Percentiles rank a stretch among this genome's conserved stretches.
Evolutionary conservation across 2,113 vertebrate genomes (phyloP).

Genomic region (Austrofundulus limnaeus): DNA sequence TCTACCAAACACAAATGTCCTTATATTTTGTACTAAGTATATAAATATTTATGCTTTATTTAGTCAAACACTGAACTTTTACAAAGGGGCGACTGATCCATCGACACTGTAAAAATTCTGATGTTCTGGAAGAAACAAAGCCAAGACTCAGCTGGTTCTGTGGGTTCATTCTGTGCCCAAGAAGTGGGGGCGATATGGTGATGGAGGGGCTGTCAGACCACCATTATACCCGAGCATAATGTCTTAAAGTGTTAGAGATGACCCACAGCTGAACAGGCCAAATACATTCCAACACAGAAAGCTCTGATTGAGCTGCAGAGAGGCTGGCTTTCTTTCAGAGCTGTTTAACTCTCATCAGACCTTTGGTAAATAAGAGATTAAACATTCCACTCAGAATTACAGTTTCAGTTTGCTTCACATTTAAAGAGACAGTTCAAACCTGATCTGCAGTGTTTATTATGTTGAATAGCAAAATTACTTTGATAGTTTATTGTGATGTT

Average conservation of each 20-base stretch:
- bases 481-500: too few relatives aligned
- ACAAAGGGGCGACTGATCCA: not conserved
- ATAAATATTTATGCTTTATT: too few relatives aligned
- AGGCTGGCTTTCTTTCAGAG: conserved; percentile 6
- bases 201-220: conserved; percentile 4
- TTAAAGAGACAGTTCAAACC: not conserved
- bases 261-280: conserved; percentile 30
- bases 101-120: conserved; percentile 1
- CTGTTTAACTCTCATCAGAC: too few relatives aligned
- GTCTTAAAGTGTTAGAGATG: conserved; percentile 34
- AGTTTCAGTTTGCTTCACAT: too few relatives aligned
- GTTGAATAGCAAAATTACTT: too few relatives aligned
- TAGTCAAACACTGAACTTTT: too few relatives aligned
- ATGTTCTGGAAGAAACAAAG: conserved; percentile 14
- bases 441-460: too few relatives aligned
- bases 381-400: conserved; percentile 1
- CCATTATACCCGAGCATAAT: conserved; percentile 38
- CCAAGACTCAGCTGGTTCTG: not conserved
- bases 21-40: too few relatives aligned
- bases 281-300: conserved; percentile 18
- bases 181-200: not conserved
- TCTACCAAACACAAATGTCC: too few relatives aligned
- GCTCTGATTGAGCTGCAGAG: conserved; percentile 15
- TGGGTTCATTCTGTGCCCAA: conserved; percentile 11
- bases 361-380: not conserved